phyloP scores from a whole-genome alignment of 1,140 invertebrate species.

The Thaumatotibia leucotreta region DNA sequence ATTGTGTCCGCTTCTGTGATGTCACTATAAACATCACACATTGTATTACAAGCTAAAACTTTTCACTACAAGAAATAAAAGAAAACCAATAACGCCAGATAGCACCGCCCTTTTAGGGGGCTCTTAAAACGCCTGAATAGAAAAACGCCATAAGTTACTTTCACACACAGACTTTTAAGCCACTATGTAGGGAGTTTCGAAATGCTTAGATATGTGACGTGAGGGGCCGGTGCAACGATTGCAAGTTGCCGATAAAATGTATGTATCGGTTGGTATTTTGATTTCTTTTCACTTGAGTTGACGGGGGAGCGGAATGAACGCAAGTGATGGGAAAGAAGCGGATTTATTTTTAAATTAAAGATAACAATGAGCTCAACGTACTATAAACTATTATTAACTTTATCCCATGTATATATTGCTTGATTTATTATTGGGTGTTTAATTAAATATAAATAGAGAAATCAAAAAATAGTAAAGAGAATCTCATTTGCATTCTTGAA shows the following conservation, averaged over 20 bases:
- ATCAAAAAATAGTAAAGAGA: too few species aligned
- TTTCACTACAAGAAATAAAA: constrained; percentile 12
- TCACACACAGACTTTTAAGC: neutral
- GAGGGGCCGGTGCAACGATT: constrained; percentile 46
- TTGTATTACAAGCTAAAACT: neutral
- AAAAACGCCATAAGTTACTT: neutral
- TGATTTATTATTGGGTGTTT: too few species aligned
- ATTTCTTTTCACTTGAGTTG: constrained; percentile 39
- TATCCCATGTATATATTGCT: too few species aligned
- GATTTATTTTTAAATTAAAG: too few species aligned
- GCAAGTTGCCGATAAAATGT: constrained; percentile 44
- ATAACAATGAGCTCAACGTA: too few species aligned
- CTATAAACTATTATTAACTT: too few species aligned
- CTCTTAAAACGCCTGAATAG: neutral
- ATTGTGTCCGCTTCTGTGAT: too few species aligned
- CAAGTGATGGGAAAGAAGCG: neutral
- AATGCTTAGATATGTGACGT: constrained; percentile 17
- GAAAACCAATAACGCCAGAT: constrained; percentile 8
- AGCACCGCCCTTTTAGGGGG: neutral
- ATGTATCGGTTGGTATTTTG: constrained; percentile 40
- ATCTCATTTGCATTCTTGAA: too few species aligned
- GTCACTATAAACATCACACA: neutral
- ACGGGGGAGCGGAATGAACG: constrained; percentile 9
- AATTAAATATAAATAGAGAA: too few species aligned
- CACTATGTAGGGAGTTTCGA: neutral